Base-by-base conservation (phyloP, 2,113 vertebrate genomes). In the Orycteropus afer region DNA sequence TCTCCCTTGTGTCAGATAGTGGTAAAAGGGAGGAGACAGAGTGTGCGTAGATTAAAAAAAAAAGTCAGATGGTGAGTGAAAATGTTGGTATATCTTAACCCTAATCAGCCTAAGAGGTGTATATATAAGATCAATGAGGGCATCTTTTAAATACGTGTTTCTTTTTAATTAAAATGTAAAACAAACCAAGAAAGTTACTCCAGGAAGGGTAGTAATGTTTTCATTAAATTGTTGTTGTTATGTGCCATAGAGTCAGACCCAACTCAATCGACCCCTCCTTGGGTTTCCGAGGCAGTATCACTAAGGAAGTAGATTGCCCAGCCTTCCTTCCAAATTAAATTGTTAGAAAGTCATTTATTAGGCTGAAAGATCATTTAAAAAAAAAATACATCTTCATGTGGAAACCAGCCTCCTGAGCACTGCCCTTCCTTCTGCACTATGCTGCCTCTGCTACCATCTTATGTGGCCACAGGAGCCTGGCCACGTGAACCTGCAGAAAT, bases 151-250 rank as follows among this genome's bases (percentile, higher is more conserved):
- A 57, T 76, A 51, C 4, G 17, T 78, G 22, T 88, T 84, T 86
- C 74, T 88, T 87, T 89, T 76, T 67, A 90, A 91, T 47, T 96
- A 93, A 95, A 93, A 87, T 78, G 34, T 78, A 81, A 86, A 85
- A 88, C 20, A 55, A 63, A 74, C 61, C 69, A 77, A 74, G 37
- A 67, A 85, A 93, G 51, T 89, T 91, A 93, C 32, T 96, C 40
- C 23, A 93, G 59, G 95, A 92, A 95, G 22, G 29, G 65, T 25
- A 84, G 74, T 83, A 53, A 14, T 37, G 78, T 87, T 96, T 91
- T 55, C 55, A 55, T 53, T 92, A 84, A 95, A 45, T 85, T 86
- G 47, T 93, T 93, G n/a, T n/a, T n/a, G n/a, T n/a, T n/a, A n/a
- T n/a, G n/a, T n/a, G n/a, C n/a, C n/a, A n/a, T n/a, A n/a, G n/a